Conservation (phyloP, 2,888 invertebrate species). For the Hypselothyrea guttata region DNA sequence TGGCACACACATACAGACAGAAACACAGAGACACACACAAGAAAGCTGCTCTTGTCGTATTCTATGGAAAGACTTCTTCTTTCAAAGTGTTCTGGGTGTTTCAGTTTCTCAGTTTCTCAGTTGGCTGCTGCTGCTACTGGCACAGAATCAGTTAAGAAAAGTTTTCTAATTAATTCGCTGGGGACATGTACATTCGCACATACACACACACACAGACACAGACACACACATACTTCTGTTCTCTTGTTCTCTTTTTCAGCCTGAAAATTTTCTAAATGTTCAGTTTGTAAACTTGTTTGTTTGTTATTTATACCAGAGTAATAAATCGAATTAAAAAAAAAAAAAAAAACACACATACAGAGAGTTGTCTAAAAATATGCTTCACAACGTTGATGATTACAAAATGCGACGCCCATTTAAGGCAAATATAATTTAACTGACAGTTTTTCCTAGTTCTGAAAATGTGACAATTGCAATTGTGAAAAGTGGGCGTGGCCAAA, state of each 20-base stretch:
- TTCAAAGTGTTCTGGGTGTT: slow-evolving; percentile 42
- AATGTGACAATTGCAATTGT: slow-evolving; percentile 57
- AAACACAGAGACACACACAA: too few relatives aligned
- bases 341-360: slow-evolving; percentile 6
- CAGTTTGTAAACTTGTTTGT: too few relatives aligned
- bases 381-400: slow-evolving; percentile 43
- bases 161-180: slow-evolving; percentile 78
- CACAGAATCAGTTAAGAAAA: slow-evolving; percentile 77
- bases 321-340: too few relatives aligned
- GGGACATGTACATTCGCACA: slow-evolving; percentile 51
- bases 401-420: slow-evolving; percentile 41
- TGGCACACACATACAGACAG: too few relatives aligned
- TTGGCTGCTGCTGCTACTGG: slow-evolving; percentile 48
- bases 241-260: too few relatives aligned
- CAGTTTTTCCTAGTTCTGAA: slow-evolving; percentile 48
- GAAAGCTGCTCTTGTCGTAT: slow-evolving; percentile 16
- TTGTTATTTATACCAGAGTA: too few relatives aligned
- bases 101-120: slow-evolving; percentile 25
- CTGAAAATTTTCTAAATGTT: too few relatives aligned
- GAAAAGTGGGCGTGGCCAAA: slow-evolving; percentile 24
- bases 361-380: slow-evolving; percentile 30
- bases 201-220: slow-evolving; percentile 18
- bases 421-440: slow-evolving; percentile 68
- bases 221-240: slow-evolving; percentile 16
- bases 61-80: slow-evolving; percentile 37